Evolutionary conservation across 2,888 invertebrate species (phyloP).

Genomic region (Leptopterna dolabrata): DNA sequence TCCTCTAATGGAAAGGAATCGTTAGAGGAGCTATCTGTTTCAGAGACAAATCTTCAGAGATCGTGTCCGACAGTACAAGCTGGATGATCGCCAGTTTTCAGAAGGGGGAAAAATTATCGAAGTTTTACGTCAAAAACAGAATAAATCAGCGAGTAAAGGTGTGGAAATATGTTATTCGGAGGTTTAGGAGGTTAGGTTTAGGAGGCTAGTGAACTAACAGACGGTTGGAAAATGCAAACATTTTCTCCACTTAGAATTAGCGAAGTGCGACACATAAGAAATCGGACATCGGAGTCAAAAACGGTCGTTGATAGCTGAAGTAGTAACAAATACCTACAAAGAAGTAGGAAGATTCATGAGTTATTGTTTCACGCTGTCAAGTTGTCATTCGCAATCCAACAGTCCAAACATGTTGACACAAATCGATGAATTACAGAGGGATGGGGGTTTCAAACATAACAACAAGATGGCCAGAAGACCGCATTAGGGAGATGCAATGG

Average conservation of each 20-base stretch:
- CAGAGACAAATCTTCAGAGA: background rate
- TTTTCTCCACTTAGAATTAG: too few relatives aligned
- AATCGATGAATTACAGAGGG: background rate
- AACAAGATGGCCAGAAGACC: background rate
- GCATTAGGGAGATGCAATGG: background rate
- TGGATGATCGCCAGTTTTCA: conserved; percentile 11
- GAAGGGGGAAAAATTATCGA: background rate
- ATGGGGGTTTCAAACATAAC: background rate
- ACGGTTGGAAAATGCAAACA: background rate
- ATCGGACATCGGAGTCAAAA: too few relatives aligned
- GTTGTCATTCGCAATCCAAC: too few relatives aligned
- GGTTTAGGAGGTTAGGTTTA: background rate
- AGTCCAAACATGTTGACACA: too few relatives aligned
- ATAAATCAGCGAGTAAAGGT: background rate
- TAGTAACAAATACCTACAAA: too few relatives aligned
- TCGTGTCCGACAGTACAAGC: background rate
- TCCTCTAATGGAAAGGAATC: background rate
- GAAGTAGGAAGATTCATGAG: too few relatives aligned
- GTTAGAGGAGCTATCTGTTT: background rate
- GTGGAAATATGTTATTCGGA: background rate
- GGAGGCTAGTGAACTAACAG: background rate
- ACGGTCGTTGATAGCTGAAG: too few relatives aligned
- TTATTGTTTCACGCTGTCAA: too few relatives aligned
- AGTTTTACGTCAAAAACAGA: background rate
- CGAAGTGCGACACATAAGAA: too few relatives aligned